Evolutionary conservation across 2,113 vertebrate species (phyloP), one percentile per base, ranked within the genome.

Genomic region (Cichladusa arquata): DNA sequence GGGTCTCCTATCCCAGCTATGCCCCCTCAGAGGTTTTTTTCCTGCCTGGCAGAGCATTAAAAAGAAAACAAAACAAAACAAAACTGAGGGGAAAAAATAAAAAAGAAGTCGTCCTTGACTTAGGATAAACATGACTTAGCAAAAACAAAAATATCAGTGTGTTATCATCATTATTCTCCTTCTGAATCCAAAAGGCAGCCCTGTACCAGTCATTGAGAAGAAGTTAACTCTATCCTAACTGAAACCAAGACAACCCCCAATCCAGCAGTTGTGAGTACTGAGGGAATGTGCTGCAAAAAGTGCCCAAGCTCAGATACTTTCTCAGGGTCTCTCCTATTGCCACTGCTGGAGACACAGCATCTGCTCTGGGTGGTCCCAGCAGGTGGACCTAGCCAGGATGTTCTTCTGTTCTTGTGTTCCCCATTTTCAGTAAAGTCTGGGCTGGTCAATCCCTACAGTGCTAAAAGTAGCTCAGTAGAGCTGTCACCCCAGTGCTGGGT

Each of bases 401-500:
- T 36, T 72, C 22, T 56, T 61, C n/a, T 53, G 0, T 58, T 29
- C 15, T 60, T 76, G 19, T 11, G 26, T 8, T 19, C 14, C 33
- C 23, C 19, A 26, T 80, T 83, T 92, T 56, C 67, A 38, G 71
- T 34, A 4, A 51, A 42, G 4, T 33, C 14, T 61, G 45, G 62
- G 31, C 64, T 81, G 58, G 11, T 65, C 53, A 40, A 7, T 15
- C 28, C 64, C 60, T 28, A 3, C 2, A 5, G 24, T 11, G 28
- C 28, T 40, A 19, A 19, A 65, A 73, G 45, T 1, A 77, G n/a
- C 77, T 77, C 57, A 42, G 14, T 7, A 65, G 42, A 66, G 48
- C 18, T 2, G 2, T 29, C 54, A 34, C 4, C 8, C 12, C 67
- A 19, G 38, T 0, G 0, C 26, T 33, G 66, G 10, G 28, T 22